phyloP scores from a whole-genome alignment of 2,113 vertebrate genomes.

The Misgurnus anguillicaudatus region DNA sequence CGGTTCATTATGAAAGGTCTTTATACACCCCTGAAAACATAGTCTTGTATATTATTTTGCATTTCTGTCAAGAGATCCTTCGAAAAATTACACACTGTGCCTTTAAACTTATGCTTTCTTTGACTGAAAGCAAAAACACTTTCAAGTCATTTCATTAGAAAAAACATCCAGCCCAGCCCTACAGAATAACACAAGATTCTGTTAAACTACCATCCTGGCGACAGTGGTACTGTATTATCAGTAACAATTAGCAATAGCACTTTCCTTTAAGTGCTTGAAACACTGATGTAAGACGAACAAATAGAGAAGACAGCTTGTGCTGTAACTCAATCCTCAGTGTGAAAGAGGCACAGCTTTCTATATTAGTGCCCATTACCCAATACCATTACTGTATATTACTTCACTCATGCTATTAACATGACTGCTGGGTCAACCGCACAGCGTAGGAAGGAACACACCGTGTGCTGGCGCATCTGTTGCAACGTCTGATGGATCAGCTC shows the following conservation, averaged over 20 bases:
- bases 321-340: constrained; percentile 39
- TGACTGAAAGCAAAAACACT: too few relatives aligned
- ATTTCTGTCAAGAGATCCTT: too few relatives aligned
- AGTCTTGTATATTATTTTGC: too few relatives aligned
- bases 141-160: too few relatives aligned
- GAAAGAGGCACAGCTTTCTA: constrained; percentile 19
- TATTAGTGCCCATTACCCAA: constrained; percentile 6
- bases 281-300: background rate
- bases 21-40: too few relatives aligned
- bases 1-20: too few relatives aligned
- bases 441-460: constrained; percentile 64
- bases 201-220: background rate
- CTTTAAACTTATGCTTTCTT: too few relatives aligned
- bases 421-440: background rate
- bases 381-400: constrained; percentile 26
- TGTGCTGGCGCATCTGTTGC: constrained; percentile 79
- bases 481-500: constrained; percentile 77
- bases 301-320: background rate
- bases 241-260: background rate
- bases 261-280: constrained; percentile 13
- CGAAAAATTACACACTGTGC: too few relatives aligned
- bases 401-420: constrained; percentile 21
- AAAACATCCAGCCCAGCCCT: too few relatives aligned
- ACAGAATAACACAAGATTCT: background rate
- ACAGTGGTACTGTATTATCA: background rate